Evolutionary conservation across 2,797 vertebrate species (phyloP).

Genomic region (Sebastes iracundus): DNA sequence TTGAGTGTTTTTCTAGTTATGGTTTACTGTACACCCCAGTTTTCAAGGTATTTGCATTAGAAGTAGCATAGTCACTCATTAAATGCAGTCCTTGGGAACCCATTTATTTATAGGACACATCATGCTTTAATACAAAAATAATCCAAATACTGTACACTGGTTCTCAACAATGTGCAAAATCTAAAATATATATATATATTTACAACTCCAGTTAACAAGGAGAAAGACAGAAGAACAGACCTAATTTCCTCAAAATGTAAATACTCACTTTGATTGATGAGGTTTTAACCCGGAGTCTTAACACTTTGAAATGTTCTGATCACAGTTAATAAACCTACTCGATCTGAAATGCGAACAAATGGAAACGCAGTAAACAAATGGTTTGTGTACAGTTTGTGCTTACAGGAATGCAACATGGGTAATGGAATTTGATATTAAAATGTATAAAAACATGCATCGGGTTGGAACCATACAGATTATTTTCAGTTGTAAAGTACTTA

Average conservation of each 20-base stretch:
- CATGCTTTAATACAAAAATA: slow-evolving; percentile 73
- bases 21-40: neutral
- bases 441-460: slow-evolving; percentile 29
- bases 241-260: slow-evolving; percentile 4
- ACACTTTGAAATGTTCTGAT: slow-evolving; percentile 25
- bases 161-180: slow-evolving; percentile 71
- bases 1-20: neutral
- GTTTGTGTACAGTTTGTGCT: slow-evolving; percentile 19
- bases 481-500: slow-evolving; percentile 30
- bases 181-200: slow-evolving; percentile 37
- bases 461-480: slow-evolving; percentile 17
- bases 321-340: slow-evolving; percentile 5
- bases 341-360: slow-evolving; percentile 13
- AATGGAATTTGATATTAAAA: slow-evolving; percentile 5
- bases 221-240: slow-evolving; percentile 2
- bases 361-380: slow-evolving; percentile 16
- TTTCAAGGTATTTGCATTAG: neutral
- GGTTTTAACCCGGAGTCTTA: slow-evolving; percentile 16
- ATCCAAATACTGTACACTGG: slow-evolving; percentile 72
- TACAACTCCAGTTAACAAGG: slow-evolving; percentile 58
- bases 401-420: slow-evolving; percentile 7
- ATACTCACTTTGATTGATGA: neutral
- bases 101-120: slow-evolving; percentile 51
- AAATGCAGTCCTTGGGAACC: slow-evolving; percentile 30
- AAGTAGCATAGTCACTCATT: neutral